Evolutionary conservation across 2,113 vertebrate species (phyloP), one percentile per base, ranked within the genome.

Genomic region (Cheirogaleus medius): DNA sequence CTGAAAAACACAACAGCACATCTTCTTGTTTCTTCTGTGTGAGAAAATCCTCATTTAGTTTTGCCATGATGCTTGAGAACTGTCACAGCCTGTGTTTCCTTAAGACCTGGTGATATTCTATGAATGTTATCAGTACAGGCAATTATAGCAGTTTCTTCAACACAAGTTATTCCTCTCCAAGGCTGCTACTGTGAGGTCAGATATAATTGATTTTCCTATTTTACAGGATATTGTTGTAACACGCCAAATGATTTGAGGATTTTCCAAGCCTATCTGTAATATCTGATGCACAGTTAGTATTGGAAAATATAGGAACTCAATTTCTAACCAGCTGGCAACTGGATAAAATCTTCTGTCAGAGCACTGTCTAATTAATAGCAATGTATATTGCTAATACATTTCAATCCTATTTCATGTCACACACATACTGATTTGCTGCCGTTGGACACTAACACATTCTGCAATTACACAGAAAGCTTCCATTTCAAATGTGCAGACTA

Each of bases 301-400:
- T 69, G n/a, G 52, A 37, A 94, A 90, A 64, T 69, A 88, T 0
- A 20, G 49, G 8, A 87, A n/a, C 12, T 23, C 15, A 54, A 66
- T 73, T 88, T 63, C 58, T 88, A 69, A 52, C 13, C 9, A 37
- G 27, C 17, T 49, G 29, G 69, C 73, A 27, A 12, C 39, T 60
- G 27, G 71, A 74, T 37, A 8, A 12, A 42, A 49, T 27, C 32
- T 69, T 66, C 29, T 37, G 17, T 69, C 54, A 64, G 13, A 29
- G 18, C 6, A 15, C 17, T 66, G 9, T 6, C 25, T 80, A 20
- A 68, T 83, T 73, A 37, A 83, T 73, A 73, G 39, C 74, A 91
- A 64, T 21, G 8, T 14, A 11, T 1, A 25, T 56, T 13, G 42
- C 2, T 6, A 54, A 5, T n/a, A n/a, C 1, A 3, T 9, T 6